Conservation (phyloP, 1,140 invertebrate species). For the Aphelenchoides besseyi region DNA sequence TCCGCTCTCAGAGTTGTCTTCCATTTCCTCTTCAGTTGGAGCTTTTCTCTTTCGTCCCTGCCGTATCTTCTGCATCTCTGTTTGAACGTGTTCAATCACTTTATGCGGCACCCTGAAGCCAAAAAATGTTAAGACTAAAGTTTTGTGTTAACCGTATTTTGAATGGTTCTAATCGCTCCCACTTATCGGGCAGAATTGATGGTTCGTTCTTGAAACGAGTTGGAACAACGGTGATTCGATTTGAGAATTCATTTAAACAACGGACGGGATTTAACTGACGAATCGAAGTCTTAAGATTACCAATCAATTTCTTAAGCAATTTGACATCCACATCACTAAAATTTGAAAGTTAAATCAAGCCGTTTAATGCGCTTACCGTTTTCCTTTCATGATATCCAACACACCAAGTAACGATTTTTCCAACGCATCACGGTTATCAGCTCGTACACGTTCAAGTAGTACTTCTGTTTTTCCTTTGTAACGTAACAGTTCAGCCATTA, state of each 20-base stretch:
- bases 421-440: neutral
- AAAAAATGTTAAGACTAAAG: neutral
- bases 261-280: neutral
- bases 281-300: constrained; percentile 14
- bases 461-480: neutral
- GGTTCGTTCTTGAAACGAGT: neutral
- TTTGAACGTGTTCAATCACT: neutral
- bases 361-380: constrained; percentile 1
- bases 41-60: neutral
- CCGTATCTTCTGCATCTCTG: neutral
- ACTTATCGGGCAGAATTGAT: constrained; percentile 2
- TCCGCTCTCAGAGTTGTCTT: neutral
- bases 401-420: constrained; percentile 6
- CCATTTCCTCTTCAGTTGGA: neutral
- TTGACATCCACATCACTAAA: constrained; percentile 18
- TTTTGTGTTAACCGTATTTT: neutral
- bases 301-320: constrained; percentile 2
- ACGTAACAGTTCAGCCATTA: neutral
- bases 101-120: neutral
- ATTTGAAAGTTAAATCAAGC: neutral
- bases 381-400: constrained; percentile 15
- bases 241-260: neutral
- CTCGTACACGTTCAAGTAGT: constrained; percentile 2
- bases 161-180: constrained; percentile 15
- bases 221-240: constrained; percentile 1